phyloP scores from a whole-genome alignment of 2,888 invertebrate species.

The Scaeva pyrastri region DNA sequence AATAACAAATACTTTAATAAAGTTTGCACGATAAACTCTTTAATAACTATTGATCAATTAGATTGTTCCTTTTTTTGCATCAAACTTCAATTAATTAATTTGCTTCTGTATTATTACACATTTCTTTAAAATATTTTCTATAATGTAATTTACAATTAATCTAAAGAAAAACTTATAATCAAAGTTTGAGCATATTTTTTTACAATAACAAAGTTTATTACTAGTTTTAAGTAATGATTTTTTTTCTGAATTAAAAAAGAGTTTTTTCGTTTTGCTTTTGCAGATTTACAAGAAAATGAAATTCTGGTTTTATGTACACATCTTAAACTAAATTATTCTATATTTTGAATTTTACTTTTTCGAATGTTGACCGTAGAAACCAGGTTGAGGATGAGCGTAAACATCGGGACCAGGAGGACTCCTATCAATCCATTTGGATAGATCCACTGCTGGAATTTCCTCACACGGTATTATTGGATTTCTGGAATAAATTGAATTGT shows the following conservation, averaged over 20 bases:
- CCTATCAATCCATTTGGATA: slow-evolving; percentile 86
- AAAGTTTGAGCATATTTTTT: no score
- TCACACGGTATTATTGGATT: slow-evolving; percentile 87
- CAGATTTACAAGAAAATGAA: slow-evolving; percentile 18
- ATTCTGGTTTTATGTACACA: slow-evolving; percentile 65
- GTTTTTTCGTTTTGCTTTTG: slow-evolving; percentile 6
- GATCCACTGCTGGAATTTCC: slow-evolving; percentile 86
- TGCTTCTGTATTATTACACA: neutral
- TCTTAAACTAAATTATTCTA: slow-evolving; percentile 61
- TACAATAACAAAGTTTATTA: no score
- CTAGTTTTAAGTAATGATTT: neutral
- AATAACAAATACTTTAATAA: neutral
- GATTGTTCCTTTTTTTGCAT: neutral
- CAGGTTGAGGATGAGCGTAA: slow-evolving; percentile 24
- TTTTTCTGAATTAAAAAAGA: neutral
- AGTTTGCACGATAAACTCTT: no score
- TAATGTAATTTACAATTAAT: neutral
- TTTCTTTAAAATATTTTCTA: neutral
- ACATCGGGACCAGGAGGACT: slow-evolving; percentile 58
- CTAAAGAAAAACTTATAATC: no score
- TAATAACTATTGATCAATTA: neutral
- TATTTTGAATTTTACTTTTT: slow-evolving; percentile 25
- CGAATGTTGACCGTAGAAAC: slow-evolving; percentile 51
- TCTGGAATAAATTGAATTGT: slow-evolving; percentile 82
- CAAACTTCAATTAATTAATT: neutral